Conservation (phyloP, 1,140 invertebrate genomes). For the Cephus cinctus region DNA sequence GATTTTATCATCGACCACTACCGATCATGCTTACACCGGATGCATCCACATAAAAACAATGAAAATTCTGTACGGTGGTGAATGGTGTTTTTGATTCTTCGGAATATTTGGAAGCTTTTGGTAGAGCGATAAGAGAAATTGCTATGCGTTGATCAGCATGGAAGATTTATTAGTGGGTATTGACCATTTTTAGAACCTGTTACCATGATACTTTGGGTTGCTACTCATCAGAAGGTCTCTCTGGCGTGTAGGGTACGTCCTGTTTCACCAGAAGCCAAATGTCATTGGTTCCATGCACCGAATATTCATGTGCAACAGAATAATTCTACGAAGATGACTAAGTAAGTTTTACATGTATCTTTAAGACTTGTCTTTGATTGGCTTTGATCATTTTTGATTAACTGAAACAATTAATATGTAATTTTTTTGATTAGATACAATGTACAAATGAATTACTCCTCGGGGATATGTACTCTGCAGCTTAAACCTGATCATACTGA, state of each 20-base stretch:
- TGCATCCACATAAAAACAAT: too few relatives aligned
- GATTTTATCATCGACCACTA: too few relatives aligned
- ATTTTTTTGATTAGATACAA: conserved; percentile 29
- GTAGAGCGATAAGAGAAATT: too few relatives aligned
- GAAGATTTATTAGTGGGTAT: too few relatives aligned
- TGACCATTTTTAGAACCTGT: conserved; percentile 45
- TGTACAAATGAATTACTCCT: conserved; percentile 42
- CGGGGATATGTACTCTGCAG: conserved; percentile 45
- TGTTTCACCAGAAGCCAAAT: conserved; percentile 30
- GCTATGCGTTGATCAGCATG: too few relatives aligned
- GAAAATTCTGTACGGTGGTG: too few relatives aligned
- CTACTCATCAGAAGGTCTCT: conserved; percentile 45
- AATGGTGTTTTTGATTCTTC: too few relatives aligned
- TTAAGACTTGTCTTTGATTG: too few relatives aligned
- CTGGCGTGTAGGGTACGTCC: conserved; percentile 44
- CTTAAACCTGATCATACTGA: conserved; percentile 44
- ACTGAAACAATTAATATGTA: not conserved
- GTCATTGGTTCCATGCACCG: conserved; percentile 43
- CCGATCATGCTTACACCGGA: too few relatives aligned
- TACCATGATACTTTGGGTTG: conserved; percentile 42
- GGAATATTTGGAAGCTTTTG: too few relatives aligned
- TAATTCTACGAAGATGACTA: conserved; percentile 7
- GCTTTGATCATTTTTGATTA: too few relatives aligned
- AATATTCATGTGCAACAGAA: conserved; percentile 22
- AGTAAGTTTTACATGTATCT: conserved; percentile 2